Evolutionary conservation across 1,140 invertebrate genomes (phyloP), one percentile per base, ranked within the genome.

Genomic region (Aphelenchoides fujianensis): DNA sequence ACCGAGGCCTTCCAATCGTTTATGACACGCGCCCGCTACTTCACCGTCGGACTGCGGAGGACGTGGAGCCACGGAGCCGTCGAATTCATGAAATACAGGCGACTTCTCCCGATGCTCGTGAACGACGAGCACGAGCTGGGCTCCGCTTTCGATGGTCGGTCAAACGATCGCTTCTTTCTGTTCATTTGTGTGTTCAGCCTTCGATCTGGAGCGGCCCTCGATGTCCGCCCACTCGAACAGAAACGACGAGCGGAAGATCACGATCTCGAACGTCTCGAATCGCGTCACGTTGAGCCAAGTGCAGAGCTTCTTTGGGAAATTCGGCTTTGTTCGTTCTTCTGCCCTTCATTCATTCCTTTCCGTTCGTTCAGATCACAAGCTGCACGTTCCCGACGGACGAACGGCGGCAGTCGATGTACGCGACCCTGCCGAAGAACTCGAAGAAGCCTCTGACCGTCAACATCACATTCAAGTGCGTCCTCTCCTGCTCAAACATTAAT

Each of bases 31-130:
- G 83, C 82, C 16, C 71, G 75, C 57, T 83, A 83, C 62, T 83
- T 83, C 41, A 78, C 72, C 28, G 70, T 83, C 48, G 82, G 82
- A 30, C 57, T 83, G 30, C 67, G 81, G 16, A 53, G 82, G 61
- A 83, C 83, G 16, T 83, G 83, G 83, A 82, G 79, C 12, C 82
- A 84, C 64, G 84, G 83, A 1, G 82, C 82, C n/a, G 82, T 83
- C 1, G 82, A 83, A 63, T 83, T 83, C 54, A 83, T 83, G 79
- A 83, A 83, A 62, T 83, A 83, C 66, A 69, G 82, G 9, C 69
- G 79, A 1, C 69, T 83, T n/a, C 63, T 83, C 7, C 82, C 82
- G 1, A 82, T 82, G 83, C 59, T 83, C 16, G 75, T 83, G 2
- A 77, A 77, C 2, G 83, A 84, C 70, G 83, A 84, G 69, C 72